Conservation (phyloP, 2,888 invertebrate genomes). For the Cosmopolites sordidus region DNA sequence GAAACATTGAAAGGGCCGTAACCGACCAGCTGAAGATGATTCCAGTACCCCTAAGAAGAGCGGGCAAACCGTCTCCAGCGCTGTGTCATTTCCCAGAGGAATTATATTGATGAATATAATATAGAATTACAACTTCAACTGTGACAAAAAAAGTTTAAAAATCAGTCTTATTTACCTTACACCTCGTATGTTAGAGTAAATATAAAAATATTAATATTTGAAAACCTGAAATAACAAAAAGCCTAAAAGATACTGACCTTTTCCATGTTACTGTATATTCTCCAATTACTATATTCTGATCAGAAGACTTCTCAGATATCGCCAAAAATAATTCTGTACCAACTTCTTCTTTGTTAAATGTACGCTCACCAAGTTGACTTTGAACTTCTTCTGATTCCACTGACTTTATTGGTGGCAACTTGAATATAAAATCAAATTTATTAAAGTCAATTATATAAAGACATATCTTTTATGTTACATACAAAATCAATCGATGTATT, state of each 20-base stretch:
- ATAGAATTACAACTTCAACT: too few relatives aligned
- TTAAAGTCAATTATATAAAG: too few relatives aligned
- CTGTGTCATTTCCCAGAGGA: too few relatives aligned
- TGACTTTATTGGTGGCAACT: constrained; percentile 34
- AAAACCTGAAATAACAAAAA: background rate
- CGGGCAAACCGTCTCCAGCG: too few relatives aligned
- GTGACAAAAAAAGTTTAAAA: too few relatives aligned
- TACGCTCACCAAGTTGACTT: constrained; percentile 46
- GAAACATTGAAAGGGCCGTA: too few relatives aligned
- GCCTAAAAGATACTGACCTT: constrained; percentile 43
- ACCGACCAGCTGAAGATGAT: too few relatives aligned
- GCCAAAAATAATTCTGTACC: constrained; percentile 54
- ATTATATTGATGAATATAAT: too few relatives aligned
- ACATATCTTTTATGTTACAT: constrained; percentile 28
- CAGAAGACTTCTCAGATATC: constrained; percentile 43
- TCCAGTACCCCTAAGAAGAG: too few relatives aligned
- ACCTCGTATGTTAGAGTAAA: background rate
- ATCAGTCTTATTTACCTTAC: too few relatives aligned
- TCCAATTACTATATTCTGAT: constrained; percentile 52
- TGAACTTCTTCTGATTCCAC: constrained; percentile 33
- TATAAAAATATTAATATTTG: background rate
- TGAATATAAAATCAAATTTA: constrained; percentile 4
- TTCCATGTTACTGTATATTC: constrained; percentile 56
- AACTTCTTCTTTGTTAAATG: constrained; percentile 50
- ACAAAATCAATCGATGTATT: constrained; percentile 62